phyloP scores from a whole-genome alignment of 1,140 invertebrate species.

The Stenopsyche tienmushanensis region DNA sequence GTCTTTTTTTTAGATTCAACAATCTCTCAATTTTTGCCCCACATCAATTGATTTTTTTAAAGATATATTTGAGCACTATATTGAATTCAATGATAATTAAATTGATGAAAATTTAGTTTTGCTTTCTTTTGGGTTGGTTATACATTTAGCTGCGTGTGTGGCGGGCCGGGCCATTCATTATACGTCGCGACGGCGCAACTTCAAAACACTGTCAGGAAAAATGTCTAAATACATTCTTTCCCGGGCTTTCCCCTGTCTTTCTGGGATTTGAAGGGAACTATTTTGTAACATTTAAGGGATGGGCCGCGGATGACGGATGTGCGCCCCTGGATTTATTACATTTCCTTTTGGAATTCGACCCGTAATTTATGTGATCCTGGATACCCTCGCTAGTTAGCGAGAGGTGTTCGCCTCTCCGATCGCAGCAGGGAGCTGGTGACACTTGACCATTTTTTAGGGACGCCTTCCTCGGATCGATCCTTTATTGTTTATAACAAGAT shows the following conservation, averaged over 20 bases:
- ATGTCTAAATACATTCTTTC: slow-evolving; percentile 35
- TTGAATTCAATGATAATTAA: no score
- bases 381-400: not conserved
- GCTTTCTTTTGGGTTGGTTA: no score
- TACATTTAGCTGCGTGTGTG: slow-evolving; percentile 34
- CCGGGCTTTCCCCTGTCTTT: not conserved
- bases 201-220: slow-evolving; percentile 33
- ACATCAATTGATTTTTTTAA: no score
- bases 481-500: not conserved
- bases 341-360: slow-evolving; percentile 33
- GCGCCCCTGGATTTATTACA: slow-evolving; percentile 34
- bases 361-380: slow-evolving; percentile 30
- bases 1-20: no score
- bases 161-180: slow-evolving; percentile 27
- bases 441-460: not conserved
- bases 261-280: not conserved
- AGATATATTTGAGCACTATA: no score
- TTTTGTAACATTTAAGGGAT: not conserved
- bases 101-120: no score
- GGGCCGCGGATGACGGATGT: slow-evolving; percentile 29
- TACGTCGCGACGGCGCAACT: slow-evolving; percentile 12
- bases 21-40: no score
- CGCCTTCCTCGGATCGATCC: not conserved
- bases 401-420: not conserved
- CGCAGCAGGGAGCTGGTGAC: not conserved